A percentile compares a stretch with the other conserved stretches of the same genome.
phyloP scores from a whole-genome alignment of 1,140 invertebrate genomes.

The Anastrepha obliqua region DNA sequence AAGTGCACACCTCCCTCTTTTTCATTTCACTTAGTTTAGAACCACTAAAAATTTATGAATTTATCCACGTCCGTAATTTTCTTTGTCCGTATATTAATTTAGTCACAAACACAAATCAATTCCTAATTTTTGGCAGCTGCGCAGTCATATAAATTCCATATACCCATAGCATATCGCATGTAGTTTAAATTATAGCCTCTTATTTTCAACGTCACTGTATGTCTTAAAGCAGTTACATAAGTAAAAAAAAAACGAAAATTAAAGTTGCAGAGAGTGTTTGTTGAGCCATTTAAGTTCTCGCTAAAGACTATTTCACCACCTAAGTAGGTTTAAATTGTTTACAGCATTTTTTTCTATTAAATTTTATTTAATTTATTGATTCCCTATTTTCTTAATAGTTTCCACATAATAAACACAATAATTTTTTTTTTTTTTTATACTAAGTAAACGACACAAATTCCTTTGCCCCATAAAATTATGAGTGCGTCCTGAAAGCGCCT shows the following conservation, averaged over 20 bases:
- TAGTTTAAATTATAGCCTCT: neutral
- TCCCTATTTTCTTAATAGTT: neutral
- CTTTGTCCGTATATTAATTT: no score
- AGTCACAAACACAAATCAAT: no score
- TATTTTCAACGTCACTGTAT: slow-evolving; percentile 7
- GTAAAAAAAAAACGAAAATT: neutral
- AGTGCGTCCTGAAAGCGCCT: neutral
- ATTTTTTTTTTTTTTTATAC: neutral
- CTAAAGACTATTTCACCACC: neutral
- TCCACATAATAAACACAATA: neutral
- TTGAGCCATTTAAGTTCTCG: slow-evolving; percentile 24
- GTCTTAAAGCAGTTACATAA: neutral
- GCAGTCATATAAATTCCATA: no score
- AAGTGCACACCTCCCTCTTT: no score
- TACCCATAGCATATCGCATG: no score
- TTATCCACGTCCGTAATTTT: no score
- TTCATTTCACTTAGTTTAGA: no score
- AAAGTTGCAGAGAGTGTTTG: slow-evolving; percentile 49
- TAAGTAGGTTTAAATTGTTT: neutral
- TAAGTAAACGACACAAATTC: slow-evolving; percentile 7
- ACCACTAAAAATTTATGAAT: no score
- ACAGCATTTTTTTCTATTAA: neutral
- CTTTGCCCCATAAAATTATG: neutral
- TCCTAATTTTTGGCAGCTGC: no score
- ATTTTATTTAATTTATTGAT: neutral